Conservation (phyloP, 2,113 vertebrate species). For the Synodontis membranacea region DNA sequence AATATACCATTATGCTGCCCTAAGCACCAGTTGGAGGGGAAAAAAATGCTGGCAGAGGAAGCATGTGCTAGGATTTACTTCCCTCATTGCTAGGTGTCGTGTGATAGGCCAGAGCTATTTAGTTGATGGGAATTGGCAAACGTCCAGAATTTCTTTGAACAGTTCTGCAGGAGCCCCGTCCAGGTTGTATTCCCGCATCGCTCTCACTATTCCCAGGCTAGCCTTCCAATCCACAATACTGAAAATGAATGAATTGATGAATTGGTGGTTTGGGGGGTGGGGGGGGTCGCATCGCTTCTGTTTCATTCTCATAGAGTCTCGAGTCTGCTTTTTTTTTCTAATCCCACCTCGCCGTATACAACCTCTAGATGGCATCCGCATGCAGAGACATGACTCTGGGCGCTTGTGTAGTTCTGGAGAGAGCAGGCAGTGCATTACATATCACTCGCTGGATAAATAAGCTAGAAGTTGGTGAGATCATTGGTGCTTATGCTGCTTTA, state of each 20-base stretch:
- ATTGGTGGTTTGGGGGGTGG: background rate
- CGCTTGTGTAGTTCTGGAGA: background rate
- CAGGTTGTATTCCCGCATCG: background rate
- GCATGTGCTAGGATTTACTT: background rate
- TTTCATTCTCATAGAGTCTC: background rate
- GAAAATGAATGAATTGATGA: background rate
- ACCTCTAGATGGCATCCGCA: conserved; percentile 15
- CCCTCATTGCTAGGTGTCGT: background rate
- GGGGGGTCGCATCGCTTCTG: background rate
- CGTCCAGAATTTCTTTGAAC: background rate
- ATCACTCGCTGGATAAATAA: conserved; percentile 3
- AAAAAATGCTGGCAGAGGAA: background rate
- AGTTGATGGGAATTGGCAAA: background rate
- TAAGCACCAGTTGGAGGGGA: background rate
- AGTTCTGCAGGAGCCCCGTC: background rate
- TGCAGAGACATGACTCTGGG: background rate
- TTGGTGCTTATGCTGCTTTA: background rate
- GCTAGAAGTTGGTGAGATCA: background rate
- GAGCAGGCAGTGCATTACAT: background rate
- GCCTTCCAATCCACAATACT: background rate
- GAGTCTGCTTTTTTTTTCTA: background rate
- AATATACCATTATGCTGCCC: background rate
- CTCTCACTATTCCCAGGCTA: background rate
- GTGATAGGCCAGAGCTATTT: background rate
- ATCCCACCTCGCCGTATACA: background rate